Percentiles rank a stretch among this genome's conserved stretches.
Evolutionary conservation across 2,888 invertebrate species (phyloP).

Genomic region (Drosophila rubida): DNA sequence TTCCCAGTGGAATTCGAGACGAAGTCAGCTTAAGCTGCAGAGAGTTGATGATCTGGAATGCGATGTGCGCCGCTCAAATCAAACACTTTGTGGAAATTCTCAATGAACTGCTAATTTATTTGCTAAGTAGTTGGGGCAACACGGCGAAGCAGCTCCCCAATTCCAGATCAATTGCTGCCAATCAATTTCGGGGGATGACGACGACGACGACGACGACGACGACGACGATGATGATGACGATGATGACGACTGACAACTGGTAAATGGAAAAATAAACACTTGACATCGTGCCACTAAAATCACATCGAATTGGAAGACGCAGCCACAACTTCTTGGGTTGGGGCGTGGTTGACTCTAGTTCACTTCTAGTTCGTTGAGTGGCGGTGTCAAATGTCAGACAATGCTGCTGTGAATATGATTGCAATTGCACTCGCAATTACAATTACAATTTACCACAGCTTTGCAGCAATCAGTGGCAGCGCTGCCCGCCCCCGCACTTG

Average conservation of each 20-base stretch:
- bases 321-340: background rate
- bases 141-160: background rate
- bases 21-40: background rate
- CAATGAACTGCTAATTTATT: constrained; percentile 33
- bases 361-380: too few species aligned
- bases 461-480: constrained; percentile 19
- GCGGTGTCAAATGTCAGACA: constrained; percentile 64
- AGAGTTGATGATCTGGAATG: background rate
- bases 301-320: too few species aligned
- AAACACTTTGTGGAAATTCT: constrained; percentile 10
- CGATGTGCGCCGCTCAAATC: background rate
- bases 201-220: background rate
- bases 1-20: background rate
- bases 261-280: constrained; percentile 38
- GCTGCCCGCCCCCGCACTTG: constrained; percentile 3
- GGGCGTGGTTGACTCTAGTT: background rate
- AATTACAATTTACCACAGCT: constrained; percentile 38
- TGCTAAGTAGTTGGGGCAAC: constrained; percentile 31
- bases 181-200: constrained; percentile 5
- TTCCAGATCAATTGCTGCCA: constrained; percentile 28
- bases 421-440: constrained; percentile 50
- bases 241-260: background rate
- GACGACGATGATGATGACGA: background rate
- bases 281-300: constrained; percentile 2
- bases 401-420: constrained; percentile 49